These are phyloP conservation scores for Haliaeetus leucogaster DNA, from an alignment of 2,113 vertebrate genomes.

Conservation along the genomic window DNA sequence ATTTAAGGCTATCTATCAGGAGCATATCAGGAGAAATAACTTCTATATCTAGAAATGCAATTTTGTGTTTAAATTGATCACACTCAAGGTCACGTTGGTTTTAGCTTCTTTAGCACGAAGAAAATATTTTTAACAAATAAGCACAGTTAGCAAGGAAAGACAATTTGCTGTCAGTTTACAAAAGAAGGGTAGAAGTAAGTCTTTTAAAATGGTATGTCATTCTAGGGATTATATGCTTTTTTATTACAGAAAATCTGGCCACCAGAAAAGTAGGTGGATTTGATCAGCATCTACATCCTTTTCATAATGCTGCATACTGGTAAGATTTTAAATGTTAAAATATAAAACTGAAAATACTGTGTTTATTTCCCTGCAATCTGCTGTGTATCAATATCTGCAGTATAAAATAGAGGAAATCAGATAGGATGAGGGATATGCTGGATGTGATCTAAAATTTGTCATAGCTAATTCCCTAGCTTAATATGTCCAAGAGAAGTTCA, in stretches of 20 bases:
- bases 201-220: constrained; percentile 13
- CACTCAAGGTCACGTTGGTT: neutral
- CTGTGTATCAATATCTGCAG: neutral
- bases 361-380: constrained; percentile 26
- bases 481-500: neutral
- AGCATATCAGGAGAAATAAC: neutral
- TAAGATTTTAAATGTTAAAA: constrained; percentile 23
- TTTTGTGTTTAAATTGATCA: constrained; percentile 19
- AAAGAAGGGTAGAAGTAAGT: neutral
- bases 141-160: neutral
- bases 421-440: neutral
- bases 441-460: neutral
- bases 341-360: neutral
- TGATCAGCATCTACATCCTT: neutral
- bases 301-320: neutral
- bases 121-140: constrained; percentile 10
- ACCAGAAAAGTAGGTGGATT: constrained; percentile 26
- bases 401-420: neutral
- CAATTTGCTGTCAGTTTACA: constrained; percentile 6
- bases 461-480: neutral
- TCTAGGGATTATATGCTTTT: constrained; percentile 19
- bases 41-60: neutral
- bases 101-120: neutral
- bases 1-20: neutral
- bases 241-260: constrained; percentile 34